These are phyloP conservation scores for Crematogaster levior DNA, from an alignment of 2,888 invertebrate species.

Conservation along the genomic window DNA sequence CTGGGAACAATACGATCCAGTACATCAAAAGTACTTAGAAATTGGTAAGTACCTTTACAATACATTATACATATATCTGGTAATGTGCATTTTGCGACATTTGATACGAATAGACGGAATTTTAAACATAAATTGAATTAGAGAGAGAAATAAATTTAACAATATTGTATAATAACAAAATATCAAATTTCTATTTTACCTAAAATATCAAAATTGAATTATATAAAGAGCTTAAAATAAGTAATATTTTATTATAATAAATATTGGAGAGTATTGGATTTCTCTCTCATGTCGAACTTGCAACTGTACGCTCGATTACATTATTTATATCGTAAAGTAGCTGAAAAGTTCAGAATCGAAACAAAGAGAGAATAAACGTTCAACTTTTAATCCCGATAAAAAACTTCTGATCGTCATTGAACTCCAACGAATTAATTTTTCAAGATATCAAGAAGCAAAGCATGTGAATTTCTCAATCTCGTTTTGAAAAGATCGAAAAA, in stretches of 20 bases:
- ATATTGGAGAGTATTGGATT: background rate
- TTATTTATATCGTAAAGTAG: constrained; percentile 6
- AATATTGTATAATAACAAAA: background rate
- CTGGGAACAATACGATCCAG: constrained; percentile 97
- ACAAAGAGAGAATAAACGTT: background rate
- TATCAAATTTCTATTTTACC: background rate
- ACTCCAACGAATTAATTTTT: background rate
- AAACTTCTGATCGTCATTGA: background rate
- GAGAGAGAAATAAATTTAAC: background rate
- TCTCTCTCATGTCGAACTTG: background rate
- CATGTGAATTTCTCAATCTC: background rate
- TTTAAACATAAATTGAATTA: background rate
- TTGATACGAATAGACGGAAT: background rate
- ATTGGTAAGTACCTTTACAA: constrained; percentile 90
- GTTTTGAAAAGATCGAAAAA: background rate
- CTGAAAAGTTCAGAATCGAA: background rate
- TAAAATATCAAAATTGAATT: background rate
- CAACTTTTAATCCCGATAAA: background rate
- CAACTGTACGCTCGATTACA: background rate
- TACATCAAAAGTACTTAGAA: constrained; percentile 97
- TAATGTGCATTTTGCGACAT: background rate
- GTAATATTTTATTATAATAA: background rate
- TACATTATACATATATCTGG: too few relatives aligned
- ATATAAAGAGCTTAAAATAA: background rate
- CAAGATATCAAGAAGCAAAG: background rate